Base-by-base conservation (phyloP, 2,888 invertebrate genomes). In the Dione juno region DNA sequence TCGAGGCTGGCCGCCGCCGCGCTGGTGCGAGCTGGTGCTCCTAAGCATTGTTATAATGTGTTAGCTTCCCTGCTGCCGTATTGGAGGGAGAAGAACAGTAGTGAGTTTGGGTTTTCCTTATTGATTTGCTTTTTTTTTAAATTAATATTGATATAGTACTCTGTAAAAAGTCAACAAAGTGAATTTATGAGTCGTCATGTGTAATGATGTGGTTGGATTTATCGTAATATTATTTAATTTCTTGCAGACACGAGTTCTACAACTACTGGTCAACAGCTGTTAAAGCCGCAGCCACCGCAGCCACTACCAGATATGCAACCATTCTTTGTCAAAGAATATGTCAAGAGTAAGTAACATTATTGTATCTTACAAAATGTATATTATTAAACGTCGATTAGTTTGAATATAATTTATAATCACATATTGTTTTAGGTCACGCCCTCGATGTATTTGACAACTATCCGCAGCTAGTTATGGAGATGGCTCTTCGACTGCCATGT, bases 221-320 rank as follows among this genome's bases (percentile, higher is more conserved):
- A n/a, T n/a, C n/a, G n/a, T n/a, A n/a, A 53, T 21, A 54, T 9
- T n/a, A 3, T 13, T 45, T n/a, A 10, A 63, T 68, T 52, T 67
- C 16, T 73, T 71, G 28, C 71, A 92, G 91, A 78, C 73, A 76
- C 88, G 13, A 84, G 84, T 3, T 78, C 85, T 0, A 84, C 90
- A n/a, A 87, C 94, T 14, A 88, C 95, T 0, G 95, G 94, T 21
- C 96, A 96, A 52, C 96, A 94, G 82, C 90, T 98, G 53, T 88
- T 99, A 53, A 98, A 97, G 84, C 96, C 97, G 52, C 96, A 96
- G 78, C 95, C 96, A 14, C 95, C 96, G 1, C 95, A 96, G 45
- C 95, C 97, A 0, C 95, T 97, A 58, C 98, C 98, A 0, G 99
- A 99, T 84, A 98, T 99, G 97, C 97, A 97, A 8, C 99, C 99